Base-by-base conservation (phyloP, 2,113 vertebrate species). In the Rhombomys opimus region DNA sequence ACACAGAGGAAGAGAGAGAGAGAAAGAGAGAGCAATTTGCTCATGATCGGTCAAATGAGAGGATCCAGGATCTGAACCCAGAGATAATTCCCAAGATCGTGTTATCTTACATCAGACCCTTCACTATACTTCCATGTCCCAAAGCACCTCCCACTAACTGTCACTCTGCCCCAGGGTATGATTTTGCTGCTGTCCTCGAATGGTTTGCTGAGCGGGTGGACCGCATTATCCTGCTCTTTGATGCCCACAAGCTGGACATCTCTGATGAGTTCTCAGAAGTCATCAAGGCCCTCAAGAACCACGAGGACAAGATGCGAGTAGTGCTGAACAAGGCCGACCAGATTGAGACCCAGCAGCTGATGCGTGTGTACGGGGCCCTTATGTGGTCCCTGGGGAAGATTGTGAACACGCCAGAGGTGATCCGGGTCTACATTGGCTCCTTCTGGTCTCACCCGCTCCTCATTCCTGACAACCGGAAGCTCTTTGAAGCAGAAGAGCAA, bases 311-410 rank as follows among this genome's bases (percentile, higher is more conserved):
- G 98, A 99, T 99, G 98, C 99, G 99, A 35, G 99, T 99, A 77
- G 99, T 99, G 90, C 98, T 99, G 86, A 99, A 99, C 99, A 99
- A 99, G 96, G 99, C 99, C 0, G 99, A 99, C 98, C 99, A 99
- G 98, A 99, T 99, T 23, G 99, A 99, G 98, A 99, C 99, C 11
- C 99, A 99, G 97, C 99, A 99, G 99, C 95, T 99, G 97, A 99
- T 99, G 99, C 98, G 99, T 10, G 99, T 99, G 3, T 99, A 99
- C 0, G 99, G 99, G 14, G 99, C 99, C 67, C 99, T 99, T 97
- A 99, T 99, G 99, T 99, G 99, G 99, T 99, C 99, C 0, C 98
- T 99, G 96, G 99, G 99, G 11, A 99, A 99, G 98, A 99, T 99
- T 0, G 99, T 99, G 97, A 99, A 99, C 98, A 99, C 99, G 0